Evolutionary conservation across 2,797 vertebrate species (phyloP).

Genomic region (Nyctalus aviator): DNA sequence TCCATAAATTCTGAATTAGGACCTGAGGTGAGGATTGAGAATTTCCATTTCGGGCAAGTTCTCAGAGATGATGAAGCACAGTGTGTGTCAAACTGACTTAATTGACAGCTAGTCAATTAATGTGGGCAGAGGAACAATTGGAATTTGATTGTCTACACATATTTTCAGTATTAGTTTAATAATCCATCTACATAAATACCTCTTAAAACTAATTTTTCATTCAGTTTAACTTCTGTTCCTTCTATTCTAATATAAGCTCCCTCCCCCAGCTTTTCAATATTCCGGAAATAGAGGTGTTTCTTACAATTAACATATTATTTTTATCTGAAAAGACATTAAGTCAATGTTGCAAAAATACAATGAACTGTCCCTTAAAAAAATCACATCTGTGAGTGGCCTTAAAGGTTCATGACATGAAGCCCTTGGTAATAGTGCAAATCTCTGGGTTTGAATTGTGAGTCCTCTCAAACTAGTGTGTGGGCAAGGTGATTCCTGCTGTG

Average conservation of each 20-base stretch:
- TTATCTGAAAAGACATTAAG: neutral
- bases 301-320: neutral
- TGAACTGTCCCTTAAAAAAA: neutral
- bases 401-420: neutral
- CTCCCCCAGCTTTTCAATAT: neutral
- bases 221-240: neutral
- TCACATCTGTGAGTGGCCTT: neutral
- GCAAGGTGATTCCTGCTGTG: neutral
- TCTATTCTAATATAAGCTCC: neutral
- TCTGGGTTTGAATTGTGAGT: neutral
- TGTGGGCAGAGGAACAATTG: neutral
- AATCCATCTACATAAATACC: neutral
- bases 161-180: neutral
- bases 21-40: neutral
- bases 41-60: neutral
- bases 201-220: constrained; percentile 14
- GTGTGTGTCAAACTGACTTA: neutral
- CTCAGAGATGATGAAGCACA: neutral
- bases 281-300: neutral
- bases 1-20: neutral
- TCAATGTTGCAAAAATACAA: neutral
- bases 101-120: neutral
- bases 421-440: neutral
- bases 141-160: neutral
- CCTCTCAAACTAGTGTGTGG: neutral